These are phyloP conservation scores for Leptopilina drosophilae DNA, from an alignment of 2,888 invertebrate genomes.

Conservation along the genomic window DNA sequence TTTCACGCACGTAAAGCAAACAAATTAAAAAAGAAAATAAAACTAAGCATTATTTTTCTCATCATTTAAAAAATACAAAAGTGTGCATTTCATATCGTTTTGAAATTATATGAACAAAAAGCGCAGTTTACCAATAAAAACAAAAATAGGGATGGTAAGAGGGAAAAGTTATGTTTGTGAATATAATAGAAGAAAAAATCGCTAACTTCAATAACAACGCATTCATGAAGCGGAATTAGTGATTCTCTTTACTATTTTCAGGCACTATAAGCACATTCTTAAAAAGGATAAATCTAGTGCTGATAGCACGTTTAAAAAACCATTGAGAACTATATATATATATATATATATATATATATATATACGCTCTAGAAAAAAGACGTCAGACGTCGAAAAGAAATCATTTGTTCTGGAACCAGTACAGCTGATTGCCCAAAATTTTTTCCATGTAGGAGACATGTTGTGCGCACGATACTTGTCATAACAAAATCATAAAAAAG, in stretches of 20 bases:
- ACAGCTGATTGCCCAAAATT: too few species aligned
- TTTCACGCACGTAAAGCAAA: too few species aligned
- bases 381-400: too few species aligned
- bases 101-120: background rate
- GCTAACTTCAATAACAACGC: background rate
- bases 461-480: too few species aligned
- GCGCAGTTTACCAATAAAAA: background rate
- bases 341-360: too few species aligned
- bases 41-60: background rate
- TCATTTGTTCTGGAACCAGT: too few species aligned
- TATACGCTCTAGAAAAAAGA: too few species aligned
- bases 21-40: too few species aligned
- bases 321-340: too few species aligned
- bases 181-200: slow-evolving; percentile 5
- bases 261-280: slow-evolving; percentile 19
- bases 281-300: background rate
- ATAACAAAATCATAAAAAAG: too few species aligned
- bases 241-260: slow-evolving; percentile 13
- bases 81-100: background rate
- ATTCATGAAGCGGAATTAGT: slow-evolving; percentile 16
- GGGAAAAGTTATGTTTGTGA: background rate
- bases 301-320: slow-evolving; percentile 18
- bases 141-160: too few species aligned
- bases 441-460: too few species aligned
- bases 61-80: background rate